Conservation (phyloP, 2,888 invertebrate genomes). For the Tortrix viridana region DNA sequence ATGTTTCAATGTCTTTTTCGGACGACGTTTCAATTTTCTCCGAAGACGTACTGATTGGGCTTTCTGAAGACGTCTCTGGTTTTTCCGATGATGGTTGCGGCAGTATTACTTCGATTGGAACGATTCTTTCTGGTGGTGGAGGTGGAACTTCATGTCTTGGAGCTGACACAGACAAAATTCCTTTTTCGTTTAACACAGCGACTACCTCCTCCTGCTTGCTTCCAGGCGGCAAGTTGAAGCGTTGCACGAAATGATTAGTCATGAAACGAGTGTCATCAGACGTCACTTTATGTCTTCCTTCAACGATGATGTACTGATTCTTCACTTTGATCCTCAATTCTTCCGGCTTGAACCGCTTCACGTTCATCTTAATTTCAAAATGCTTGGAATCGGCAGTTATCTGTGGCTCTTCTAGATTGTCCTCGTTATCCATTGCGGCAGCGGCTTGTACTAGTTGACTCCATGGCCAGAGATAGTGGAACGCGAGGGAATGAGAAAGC, state of each 20-base stretch:
- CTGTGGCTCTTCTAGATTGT: constrained; percentile 67
- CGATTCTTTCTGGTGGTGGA: constrained; percentile 68
- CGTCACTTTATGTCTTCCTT: constrained; percentile 67
- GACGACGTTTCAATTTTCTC: constrained; percentile 44
- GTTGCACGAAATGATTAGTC: constrained; percentile 74
- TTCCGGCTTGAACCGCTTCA: constrained; percentile 70
- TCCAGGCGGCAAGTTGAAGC: constrained; percentile 69
- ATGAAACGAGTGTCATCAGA: constrained; percentile 60
- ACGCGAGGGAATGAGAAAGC: constrained; percentile 65
- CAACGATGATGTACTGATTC: constrained; percentile 69
- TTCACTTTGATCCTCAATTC: constrained; percentile 73
- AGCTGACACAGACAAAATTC: constrained; percentile 63
- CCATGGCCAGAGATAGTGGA: constrained; percentile 77
- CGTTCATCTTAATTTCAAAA: constrained; percentile 66
- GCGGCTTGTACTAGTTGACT: constrained; percentile 69
- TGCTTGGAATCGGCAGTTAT: constrained; percentile 66
- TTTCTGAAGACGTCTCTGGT: constrained; percentile 44
- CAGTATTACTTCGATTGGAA: constrained; percentile 66
- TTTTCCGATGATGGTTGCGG: constrained; percentile 53
- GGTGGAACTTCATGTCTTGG: constrained; percentile 75
- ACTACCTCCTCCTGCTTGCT: constrained; percentile 72
- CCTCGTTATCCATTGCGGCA: constrained; percentile 61
- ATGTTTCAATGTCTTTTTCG: constrained; percentile 40
- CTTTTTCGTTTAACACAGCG: constrained; percentile 67
- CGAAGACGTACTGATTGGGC: constrained; percentile 26